Evolutionary conservation across 2,888 invertebrate species (phyloP).

Genomic region (Apamea sordens): DNA sequence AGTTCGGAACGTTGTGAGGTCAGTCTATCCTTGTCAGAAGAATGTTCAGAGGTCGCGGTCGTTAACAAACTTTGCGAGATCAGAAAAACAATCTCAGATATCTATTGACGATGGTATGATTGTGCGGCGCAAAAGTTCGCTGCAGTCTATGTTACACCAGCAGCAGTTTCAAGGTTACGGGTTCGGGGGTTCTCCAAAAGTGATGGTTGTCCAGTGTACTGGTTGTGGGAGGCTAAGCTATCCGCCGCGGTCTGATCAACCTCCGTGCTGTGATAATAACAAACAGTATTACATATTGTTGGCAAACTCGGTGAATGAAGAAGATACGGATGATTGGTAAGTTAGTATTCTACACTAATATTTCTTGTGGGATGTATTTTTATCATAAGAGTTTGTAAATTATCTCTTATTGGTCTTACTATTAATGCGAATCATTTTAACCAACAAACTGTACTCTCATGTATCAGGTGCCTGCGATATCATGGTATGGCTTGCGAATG

Average conservation of each 20-base stretch:
- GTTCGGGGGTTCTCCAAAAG: conserved; percentile 60
- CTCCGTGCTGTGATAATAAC: conserved; percentile 52
- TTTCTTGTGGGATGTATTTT: background rate
- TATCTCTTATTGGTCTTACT: too few species aligned
- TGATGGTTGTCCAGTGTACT: conserved; percentile 69
- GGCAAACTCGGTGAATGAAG: conserved; percentile 49
- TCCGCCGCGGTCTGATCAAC: conserved; percentile 27
- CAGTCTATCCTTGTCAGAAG: conserved; percentile 41
- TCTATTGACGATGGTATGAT: conserved; percentile 64
- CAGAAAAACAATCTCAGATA: conserved; percentile 72
- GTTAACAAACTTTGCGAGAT: conserved; percentile 53
- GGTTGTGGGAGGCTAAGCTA: conserved; percentile 60
- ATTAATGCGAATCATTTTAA: background rate
- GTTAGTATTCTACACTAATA: conserved; percentile 11
- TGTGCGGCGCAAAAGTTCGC: conserved; percentile 60
- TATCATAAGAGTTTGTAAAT: background rate
- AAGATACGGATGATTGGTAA: conserved; percentile 36
- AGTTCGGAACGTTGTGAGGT: conserved; percentile 67
- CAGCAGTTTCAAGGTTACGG: conserved; percentile 45
- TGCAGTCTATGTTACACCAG: conserved; percentile 55
- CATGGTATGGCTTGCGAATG: background rate
- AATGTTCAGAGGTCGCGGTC: conserved; percentile 41
- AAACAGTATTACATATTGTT: conserved; percentile 67
- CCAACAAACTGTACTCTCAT: background rate
- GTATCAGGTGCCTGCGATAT: background rate